A percentile compares a stretch with the other conserved stretches of the same genome.
These are phyloP conservation scores for Empis livida DNA, from an alignment of 2,888 invertebrate genomes.

Conservation along the genomic window DNA sequence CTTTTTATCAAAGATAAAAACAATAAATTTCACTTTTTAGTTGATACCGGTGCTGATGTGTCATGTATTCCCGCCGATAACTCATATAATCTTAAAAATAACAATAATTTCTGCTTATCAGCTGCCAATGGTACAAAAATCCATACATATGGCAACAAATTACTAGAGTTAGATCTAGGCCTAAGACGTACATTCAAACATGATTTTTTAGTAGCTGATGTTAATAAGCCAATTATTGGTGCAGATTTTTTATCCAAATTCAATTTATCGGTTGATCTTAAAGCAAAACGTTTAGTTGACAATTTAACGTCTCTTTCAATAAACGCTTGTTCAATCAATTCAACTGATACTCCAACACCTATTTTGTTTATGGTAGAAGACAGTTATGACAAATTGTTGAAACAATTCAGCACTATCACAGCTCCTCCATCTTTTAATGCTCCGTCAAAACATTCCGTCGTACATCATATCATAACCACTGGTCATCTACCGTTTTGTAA, in stretches of 20 bases:
- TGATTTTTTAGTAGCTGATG: not conserved
- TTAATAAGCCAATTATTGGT: not conserved
- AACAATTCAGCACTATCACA: not conserved
- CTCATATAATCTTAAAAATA: too few species aligned
- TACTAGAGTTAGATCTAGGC: constrained; percentile 1
- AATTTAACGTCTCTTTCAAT: not conserved
- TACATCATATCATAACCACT: constrained; percentile 10
- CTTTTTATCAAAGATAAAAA: constrained; percentile 4
- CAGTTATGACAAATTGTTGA: not conserved
- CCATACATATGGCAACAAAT: constrained; percentile 1
- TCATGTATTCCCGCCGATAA: not conserved
- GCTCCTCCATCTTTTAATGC: not conserved
- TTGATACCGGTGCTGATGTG: constrained; percentile 2
- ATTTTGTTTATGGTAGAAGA: not conserved
- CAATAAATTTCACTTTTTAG: not conserved
- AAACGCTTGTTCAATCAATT: not conserved
- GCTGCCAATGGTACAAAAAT: constrained; percentile 2
- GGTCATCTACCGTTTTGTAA: constrained; percentile 9
- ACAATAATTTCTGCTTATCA: not conserved
- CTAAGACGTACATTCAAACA: constrained; percentile 3
- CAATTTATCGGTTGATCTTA: not conserved
- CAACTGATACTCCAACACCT: not conserved
- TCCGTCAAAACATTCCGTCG: constrained; percentile 2
- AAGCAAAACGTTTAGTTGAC: not conserved
- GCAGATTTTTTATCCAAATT: constrained; percentile 2